Evolutionary conservation across 2,113 vertebrate genomes (phyloP), one percentile per base, ranked within the genome.

Genomic region (Cromileptes altivelis): DNA sequence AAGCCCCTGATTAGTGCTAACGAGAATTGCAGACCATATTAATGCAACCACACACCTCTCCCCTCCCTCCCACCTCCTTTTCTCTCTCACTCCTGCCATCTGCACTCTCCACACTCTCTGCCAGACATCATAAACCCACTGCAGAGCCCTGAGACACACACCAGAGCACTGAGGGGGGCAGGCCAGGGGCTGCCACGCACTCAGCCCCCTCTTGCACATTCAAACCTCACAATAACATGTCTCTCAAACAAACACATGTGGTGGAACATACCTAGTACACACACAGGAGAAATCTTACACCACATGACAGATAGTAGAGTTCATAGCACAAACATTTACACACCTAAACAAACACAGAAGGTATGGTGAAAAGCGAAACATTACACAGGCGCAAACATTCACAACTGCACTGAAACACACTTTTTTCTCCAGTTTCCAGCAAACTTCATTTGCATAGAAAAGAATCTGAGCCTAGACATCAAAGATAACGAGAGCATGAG

Each of bases 1-100:
- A 96, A 96, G 92, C 92, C 93, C 94, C 93, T 96, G 95, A 96
- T 95, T 96, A 96, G 93, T 57, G 84, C 92, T 96, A 96, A 96
- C 83, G 95, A 96, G 94, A 95, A 94, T 58, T 90, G 92, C 95
- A 96, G 95, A 95, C 94, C 88, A 70, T 94, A 96, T 96, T 95
- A 96, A 96, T 95, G 95, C 95, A 95, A 90, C 93, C 94, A 91
- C 95, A 95, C 95, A 95, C 94, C 93, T 94, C 92, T 91, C 80
- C 77, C 70, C 70, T 15, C 69, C 81, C 79, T 65, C 62, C 18
- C 74, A 62, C 56, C 57, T 70, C 78, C 68, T 60, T 70, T 73
- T 75, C 85, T 88, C 89, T 87, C 84, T 62, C 63, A 47, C 88
- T 87, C 86, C 86, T 94, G 94, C 95, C 94, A 95, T 95, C 94